phyloP scores from a whole-genome alignment of 2,113 vertebrate genomes.

The Hyla sarda region DNA sequence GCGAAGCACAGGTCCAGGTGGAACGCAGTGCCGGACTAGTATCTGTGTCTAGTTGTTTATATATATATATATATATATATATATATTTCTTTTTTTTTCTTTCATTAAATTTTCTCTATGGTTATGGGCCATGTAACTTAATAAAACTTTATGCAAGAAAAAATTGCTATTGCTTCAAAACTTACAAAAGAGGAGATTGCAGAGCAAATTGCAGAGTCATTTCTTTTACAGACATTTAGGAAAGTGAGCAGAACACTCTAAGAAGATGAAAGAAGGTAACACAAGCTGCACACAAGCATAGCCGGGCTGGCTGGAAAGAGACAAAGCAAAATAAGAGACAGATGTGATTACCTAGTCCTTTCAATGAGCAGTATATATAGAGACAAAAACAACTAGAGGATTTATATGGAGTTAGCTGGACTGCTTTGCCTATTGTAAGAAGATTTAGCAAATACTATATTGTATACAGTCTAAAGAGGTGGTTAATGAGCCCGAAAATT shows the following conservation, averaged over 20 bases:
- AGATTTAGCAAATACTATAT: not conserved
- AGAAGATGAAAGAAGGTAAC: conserved; percentile 60
- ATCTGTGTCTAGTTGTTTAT: too few species aligned
- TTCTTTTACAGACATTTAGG: conserved; percentile 35
- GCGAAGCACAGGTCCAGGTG: too few species aligned
- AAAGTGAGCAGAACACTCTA: conserved; percentile 32
- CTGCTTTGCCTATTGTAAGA: not conserved
- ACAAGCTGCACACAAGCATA: conserved; percentile 66
- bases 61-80: too few species aligned
- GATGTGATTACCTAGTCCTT: conserved; percentile 7
- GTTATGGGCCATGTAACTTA: too few species aligned
- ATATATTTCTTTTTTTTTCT: too few species aligned
- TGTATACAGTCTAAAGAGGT: too few species aligned
- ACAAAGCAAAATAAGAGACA: conserved; percentile 72
- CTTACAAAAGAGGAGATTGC: too few species aligned
- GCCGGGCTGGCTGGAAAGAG: conserved; percentile 83
- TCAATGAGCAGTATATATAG: not conserved
- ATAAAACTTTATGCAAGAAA: too few species aligned
- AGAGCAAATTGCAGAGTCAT: not conserved
- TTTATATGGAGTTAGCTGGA: not conserved
- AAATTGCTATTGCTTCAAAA: too few species aligned
- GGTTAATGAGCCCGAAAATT: too few species aligned
- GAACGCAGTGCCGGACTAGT: too few species aligned
- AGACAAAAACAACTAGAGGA: not conserved
- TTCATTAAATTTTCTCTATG: too few species aligned